Evolutionary conservation across 2,797 vertebrate species (phyloP).

Genomic region (Aratinga solstitialis): DNA sequence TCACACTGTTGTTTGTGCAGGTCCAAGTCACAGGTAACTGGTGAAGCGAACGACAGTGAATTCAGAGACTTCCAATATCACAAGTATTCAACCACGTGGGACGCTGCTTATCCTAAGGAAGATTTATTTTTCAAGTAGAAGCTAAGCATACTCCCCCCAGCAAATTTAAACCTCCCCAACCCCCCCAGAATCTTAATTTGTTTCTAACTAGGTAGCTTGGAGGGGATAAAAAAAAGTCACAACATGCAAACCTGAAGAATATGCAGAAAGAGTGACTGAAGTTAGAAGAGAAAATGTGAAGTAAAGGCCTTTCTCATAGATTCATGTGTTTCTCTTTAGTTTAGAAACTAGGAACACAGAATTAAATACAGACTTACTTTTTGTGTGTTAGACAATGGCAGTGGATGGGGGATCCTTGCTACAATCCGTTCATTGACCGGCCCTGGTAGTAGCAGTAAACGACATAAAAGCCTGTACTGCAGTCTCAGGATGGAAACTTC

Average conservation of each 20-base stretch:
- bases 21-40: conserved; percentile 27
- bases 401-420: neutral
- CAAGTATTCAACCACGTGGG: neutral
- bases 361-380: neutral
- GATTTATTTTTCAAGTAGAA: conserved; percentile 1
- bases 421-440: neutral
- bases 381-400: neutral
- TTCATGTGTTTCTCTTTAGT: neutral
- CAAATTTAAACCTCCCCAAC: neutral
- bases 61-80: neutral
- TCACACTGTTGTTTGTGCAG: neutral
- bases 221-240: neutral
- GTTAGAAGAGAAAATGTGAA: neutral
- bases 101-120: neutral
- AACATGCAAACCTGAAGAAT: neutral
- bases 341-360: neutral
- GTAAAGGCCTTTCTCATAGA: neutral
- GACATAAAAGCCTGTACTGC: neutral
- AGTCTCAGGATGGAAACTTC: neutral
- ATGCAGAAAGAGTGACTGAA: neutral
- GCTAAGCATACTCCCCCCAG: neutral
- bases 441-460: neutral
- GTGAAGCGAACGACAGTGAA: neutral
- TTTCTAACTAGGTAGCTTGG: neutral
- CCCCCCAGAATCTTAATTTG: neutral